A percentile compares a stretch with the other conserved stretches of the same genome.
Conservation (phyloP, 2,797 vertebrate genomes). For the Sebastes minor region DNA sequence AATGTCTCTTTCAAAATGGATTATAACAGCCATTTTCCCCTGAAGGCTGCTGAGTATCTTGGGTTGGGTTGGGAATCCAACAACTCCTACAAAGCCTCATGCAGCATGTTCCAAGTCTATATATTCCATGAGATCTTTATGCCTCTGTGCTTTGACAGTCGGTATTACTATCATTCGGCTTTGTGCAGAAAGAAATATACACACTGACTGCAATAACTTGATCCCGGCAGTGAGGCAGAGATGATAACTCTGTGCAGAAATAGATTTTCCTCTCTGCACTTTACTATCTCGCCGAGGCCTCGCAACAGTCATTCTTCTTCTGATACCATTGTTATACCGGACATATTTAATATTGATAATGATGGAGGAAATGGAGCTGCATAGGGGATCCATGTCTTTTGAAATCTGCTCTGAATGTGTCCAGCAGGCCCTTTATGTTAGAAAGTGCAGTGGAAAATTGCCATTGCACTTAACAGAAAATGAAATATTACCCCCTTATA, state of each 20-base stretch:
- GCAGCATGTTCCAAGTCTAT: conserved; percentile 60
- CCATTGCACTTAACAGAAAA: conserved; percentile 43
- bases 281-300: conserved; percentile 30
- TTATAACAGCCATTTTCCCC: conserved; percentile 73
- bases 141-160: conserved; percentile 62
- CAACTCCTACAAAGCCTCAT: conserved; percentile 56
- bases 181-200: conserved; percentile 60
- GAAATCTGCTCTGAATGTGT: conserved; percentile 29
- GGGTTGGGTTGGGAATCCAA: conserved; percentile 63
- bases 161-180: conserved; percentile 56
- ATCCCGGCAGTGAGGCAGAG: conserved; percentile 55
- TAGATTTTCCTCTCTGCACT: conserved; percentile 42
- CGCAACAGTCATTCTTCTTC: conserved; percentile 36
- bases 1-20: conserved; percentile 77
- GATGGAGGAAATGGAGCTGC: conserved; percentile 6
- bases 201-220: conserved; percentile 56
- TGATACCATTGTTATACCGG: conserved; percentile 22
- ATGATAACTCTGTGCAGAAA: conserved; percentile 50
- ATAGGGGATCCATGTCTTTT: conserved; percentile 10
- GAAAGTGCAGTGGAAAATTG: conserved; percentile 34
- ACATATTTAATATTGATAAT: conserved; percentile 44
- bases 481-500: conserved; percentile 42
- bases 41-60: conserved; percentile 61
- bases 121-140: conserved; percentile 70
- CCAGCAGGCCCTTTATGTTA: conserved; percentile 29